Evolutionary conservation across 1,140 invertebrate genomes (phyloP), one percentile per base, ranked within the genome.

Genomic region (Orius insidiosus): DNA sequence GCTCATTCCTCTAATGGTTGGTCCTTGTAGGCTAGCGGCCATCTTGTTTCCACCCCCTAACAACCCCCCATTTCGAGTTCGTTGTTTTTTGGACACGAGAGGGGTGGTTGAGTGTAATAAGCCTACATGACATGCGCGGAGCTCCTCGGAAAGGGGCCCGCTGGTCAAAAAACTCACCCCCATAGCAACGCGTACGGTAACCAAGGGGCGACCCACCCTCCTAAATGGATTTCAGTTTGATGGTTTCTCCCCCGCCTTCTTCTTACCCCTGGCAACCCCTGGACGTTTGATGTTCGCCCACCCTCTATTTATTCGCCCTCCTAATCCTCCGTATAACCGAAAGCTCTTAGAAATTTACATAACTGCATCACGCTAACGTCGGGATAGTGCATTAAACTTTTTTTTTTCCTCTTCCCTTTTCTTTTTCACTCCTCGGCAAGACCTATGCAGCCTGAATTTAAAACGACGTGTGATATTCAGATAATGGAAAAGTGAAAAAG

Each of bases 201-300:
- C 41, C 41, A 43, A 43, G 41, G 41, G 41, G 41, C 41, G 10
- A 30, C 19, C 7, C 41, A 43, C 24, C 19, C 7, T 32, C 41
- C 16, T 43, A 43, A 43, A 43, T 43, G 41, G 41, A 43, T 43
- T 43, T 43, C 41, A 31, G 19, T 43, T 43, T 43, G 41, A 43
- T 43, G 41, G 41, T 43, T 43, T 32, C 41, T 31, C 24, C 41
- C 41, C 16, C 41, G 13, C 14, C 18, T 3, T n/a, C 41, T 30
- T 31, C 16, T 31, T 24, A 24, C 24, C 24, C n/a, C 24, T 24
- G 24, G 24, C 24, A 24, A 24, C 24, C 24, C 24, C 24, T 31
- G 41, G 41, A 43, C 41, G 38, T 43, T 43, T 43, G 41, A 43
- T 43, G 41, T 31, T 43, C 41, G 10, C 24, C 24, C 41, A 31